phyloP scores from a whole-genome alignment of 2,888 invertebrate species.

The Lasiommata megera region DNA sequence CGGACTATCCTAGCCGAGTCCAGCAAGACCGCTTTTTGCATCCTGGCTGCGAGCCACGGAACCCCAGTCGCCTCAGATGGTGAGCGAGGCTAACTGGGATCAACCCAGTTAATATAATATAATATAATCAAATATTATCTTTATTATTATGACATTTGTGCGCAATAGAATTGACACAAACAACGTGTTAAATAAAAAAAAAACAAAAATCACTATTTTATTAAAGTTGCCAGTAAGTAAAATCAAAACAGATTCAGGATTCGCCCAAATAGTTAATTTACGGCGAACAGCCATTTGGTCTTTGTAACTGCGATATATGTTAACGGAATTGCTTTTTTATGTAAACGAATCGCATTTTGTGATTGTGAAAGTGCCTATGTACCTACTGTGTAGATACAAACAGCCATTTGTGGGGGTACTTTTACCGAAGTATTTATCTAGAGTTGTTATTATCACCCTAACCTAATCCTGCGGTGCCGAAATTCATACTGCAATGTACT shows the following conservation, averaged over 20 bases:
- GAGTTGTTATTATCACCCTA: conserved; percentile 37
- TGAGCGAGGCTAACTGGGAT: too few relatives aligned
- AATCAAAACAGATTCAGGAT: conserved; percentile 21
- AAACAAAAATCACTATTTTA: background rate
- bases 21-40: too few relatives aligned
- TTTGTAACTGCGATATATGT: conserved; percentile 44
- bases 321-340: conserved; percentile 54
- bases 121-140: too few relatives aligned
- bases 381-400: conserved; percentile 33
- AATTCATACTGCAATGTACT: too few relatives aligned
- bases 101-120: too few relatives aligned
- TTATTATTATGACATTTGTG: too few relatives aligned
- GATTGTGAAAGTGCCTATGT: conserved; percentile 22
- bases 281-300: conserved; percentile 39
- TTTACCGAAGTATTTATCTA: conserved; percentile 33
- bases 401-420: conserved; percentile 42
- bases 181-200: too few relatives aligned
- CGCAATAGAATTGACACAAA: too few relatives aligned
- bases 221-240: background rate
- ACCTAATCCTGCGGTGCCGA: background rate
- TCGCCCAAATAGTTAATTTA: conserved; percentile 37
- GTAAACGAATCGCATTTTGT: conserved; percentile 48
- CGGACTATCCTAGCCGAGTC: too few relatives aligned
- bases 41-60: too few relatives aligned
- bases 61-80: too few relatives aligned